Conservation (phyloP, 2,113 vertebrate genomes). For the Corythornis cristatus region DNA sequence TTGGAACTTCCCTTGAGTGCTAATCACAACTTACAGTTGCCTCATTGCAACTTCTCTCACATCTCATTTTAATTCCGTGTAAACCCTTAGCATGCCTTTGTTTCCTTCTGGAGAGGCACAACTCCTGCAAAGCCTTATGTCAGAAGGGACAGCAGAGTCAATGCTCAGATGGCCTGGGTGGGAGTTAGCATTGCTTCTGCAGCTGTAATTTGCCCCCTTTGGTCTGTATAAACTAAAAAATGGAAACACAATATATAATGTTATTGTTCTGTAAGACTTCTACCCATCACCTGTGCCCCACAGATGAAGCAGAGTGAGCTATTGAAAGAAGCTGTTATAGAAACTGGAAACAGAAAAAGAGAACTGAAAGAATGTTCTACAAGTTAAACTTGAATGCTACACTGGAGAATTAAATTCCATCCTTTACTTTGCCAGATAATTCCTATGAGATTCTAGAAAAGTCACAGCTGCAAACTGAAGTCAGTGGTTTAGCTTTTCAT, state of each 20-base stretch:
- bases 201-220: neutral
- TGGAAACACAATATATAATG: too few species aligned
- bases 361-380: neutral
- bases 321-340: neutral
- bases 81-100: neutral
- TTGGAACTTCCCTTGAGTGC: conserved; percentile 47
- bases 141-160: neutral
- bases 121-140: neutral
- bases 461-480: conserved; percentile 14
- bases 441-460: neutral
- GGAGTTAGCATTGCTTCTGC: neutral
- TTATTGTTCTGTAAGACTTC: neutral
- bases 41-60: conserved; percentile 60
- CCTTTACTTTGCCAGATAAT: conserved; percentile 6
- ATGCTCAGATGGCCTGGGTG: neutral
- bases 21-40: conserved; percentile 57
- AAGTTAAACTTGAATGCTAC: neutral
- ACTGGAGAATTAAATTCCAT: neutral
- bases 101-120: conserved; percentile 1
- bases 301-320: neutral
- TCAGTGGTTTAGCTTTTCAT: conserved; percentile 21
- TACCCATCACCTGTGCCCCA: neutral
- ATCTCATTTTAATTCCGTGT: neutral
- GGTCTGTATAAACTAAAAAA: neutral
- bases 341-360: neutral